Base-by-base conservation (phyloP, 2,888 invertebrate species). In the Hirtodrosophila trivittata region DNA sequence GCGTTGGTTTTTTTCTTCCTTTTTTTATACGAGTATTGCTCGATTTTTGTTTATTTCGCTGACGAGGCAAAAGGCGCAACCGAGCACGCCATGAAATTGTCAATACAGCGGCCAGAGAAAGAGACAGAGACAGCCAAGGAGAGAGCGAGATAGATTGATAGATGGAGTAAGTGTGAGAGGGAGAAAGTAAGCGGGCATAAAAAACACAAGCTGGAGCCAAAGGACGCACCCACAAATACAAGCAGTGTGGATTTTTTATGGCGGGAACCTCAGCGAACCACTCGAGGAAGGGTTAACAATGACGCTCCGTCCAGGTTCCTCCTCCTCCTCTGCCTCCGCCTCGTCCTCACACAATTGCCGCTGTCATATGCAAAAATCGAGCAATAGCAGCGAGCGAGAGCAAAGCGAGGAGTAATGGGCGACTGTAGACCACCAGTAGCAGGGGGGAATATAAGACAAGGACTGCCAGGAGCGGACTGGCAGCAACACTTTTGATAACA, bases 401-500 rank as follows among this genome's bases (percentile, higher is more conserved):
- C 7, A 39, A 39, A 26, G 54, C 25, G 25, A 56, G 16, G n/a
- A 32, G 25, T 16, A 21, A 21, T 21, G 18, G 18, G 18, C 18
- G 5, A 21, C 18, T 21, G 18, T 21, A 5, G 18, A 21, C 18
- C 18, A 21, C 2, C 18, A 21, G n/a, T n/a, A n/a, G n/a, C n/a
- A 25, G 25, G 18, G 14, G 37, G 16, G 47, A 21, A n/a, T n/a
- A n/a, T 33, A 35, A 47, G 28, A 16, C 51, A 47, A 52, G 57
- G 37, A 57, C 54, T 66, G 58, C 58, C 60, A 55, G 64, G 26
- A 66, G 50, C 58, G 49, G 47, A 75, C 58, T 67, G 77, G 57
- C 84, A 72, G 81, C 81, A 83, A 86, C 85, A 86, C 82, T 84
- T 86, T 82, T 85, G 87, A 82, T 86, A 82, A 86, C 80, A 77